Base-by-base conservation (phyloP, 1,140 invertebrate genomes). In the Nephotettix cincticeps region DNA sequence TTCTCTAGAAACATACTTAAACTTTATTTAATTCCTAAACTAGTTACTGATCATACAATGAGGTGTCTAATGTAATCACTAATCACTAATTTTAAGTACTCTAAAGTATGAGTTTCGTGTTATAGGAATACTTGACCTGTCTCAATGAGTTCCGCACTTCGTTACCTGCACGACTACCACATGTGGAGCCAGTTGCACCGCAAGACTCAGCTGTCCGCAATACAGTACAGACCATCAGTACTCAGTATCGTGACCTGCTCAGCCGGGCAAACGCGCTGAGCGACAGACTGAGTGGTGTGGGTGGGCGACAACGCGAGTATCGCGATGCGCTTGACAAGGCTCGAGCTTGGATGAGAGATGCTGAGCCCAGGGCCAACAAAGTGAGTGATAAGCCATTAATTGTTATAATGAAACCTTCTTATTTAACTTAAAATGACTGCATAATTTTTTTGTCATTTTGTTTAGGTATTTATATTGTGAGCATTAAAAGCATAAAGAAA, bases 51-150 rank as follows among this genome's bases (percentile, higher is more conserved):
- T n/a, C n/a, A n/a, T n/a, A n/a, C n/a, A n/a, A n/a, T n/a, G n/a
- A n/a, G n/a, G n/a, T n/a, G n/a, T n/a, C n/a, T n/a, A n/a, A n/a
- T n/a, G n/a, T n/a, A n/a, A n/a, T n/a, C n/a, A n/a, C n/a, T n/a
- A n/a, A n/a, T n/a, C n/a, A n/a, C n/a, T n/a, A n/a, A n/a, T n/a
- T 88, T 96, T 40, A 94, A 97, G 76, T 94, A 97, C 80, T 93
- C 93, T 77, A 96, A 95, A 82, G 89, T 90, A 79, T 61, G 19
- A 63, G 63, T 74, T 73, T 71, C 17, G 73, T 51, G n/a, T 79
- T 75, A 13, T 70, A 85, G 85, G 93, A 95, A 73, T 95, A 94
- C 80, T 81, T 95, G 1, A 86, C 86, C 30, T 84, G 90, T 13
- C 83, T 96, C 32, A 96, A 96, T 79, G 91, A 94, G 67, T 95